Conservation (phyloP, 1,140 invertebrate species). For the Episyrphus balteatus region DNA sequence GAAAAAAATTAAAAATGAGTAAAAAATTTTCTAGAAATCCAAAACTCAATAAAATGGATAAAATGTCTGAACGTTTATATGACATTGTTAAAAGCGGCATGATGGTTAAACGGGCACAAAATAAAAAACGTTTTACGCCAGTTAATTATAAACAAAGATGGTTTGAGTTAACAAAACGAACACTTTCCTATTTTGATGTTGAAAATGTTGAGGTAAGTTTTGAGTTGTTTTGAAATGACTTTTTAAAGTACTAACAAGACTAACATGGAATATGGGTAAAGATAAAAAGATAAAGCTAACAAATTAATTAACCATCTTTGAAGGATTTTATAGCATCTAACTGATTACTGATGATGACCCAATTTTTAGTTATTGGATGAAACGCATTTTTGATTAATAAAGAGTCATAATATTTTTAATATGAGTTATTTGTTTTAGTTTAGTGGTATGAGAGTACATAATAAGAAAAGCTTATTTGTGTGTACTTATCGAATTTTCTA, state of each 20-base stretch:
- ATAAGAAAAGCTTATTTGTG: no score
- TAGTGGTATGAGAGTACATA: no score
- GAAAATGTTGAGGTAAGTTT: constrained; percentile 58
- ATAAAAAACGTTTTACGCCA: constrained; percentile 72
- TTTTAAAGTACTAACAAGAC: background rate
- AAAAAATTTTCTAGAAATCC: no score
- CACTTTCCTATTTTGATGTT: constrained; percentile 69
- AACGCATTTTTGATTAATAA: no score
- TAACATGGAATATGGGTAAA: constrained; percentile 1
- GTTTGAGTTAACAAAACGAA: constrained; percentile 64
- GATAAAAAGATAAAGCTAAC: background rate
- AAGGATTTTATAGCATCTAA: no score
- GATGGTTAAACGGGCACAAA: constrained; percentile 78
- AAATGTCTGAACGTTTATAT: constrained; percentile 27
- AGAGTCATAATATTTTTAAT: no score
- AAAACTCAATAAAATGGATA: constrained; percentile 20
- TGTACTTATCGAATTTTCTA: no score
- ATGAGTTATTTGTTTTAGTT: no score
- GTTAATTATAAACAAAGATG: constrained; percentile 77
- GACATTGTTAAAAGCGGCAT: constrained; percentile 49
- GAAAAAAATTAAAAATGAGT: no score
- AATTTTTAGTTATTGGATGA: no score
- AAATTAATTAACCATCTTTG: constrained; percentile 3
- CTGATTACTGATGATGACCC: no score
- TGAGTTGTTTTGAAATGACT: background rate